Evolutionary conservation across 30 jellyfish, hydroid and myxozoan genomes (phyloP).

Genomic region (Chrysaora quinquecirrha): DNA sequence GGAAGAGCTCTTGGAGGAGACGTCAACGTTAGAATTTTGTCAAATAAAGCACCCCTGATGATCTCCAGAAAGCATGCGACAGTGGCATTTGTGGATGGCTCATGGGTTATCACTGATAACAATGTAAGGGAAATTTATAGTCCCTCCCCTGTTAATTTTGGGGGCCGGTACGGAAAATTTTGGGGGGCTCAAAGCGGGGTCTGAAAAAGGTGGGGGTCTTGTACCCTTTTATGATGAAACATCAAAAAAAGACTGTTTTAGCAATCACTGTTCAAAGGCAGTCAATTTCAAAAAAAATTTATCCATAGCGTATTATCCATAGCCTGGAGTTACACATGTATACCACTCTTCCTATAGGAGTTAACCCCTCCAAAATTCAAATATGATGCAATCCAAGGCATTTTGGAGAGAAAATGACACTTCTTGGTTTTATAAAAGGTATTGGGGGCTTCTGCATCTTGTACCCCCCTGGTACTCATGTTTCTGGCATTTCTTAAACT

Average conservation of each 20-base stretch:
- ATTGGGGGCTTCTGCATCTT: too few species aligned
- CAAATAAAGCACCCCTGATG: conserved; percentile 89
- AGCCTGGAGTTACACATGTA: too few species aligned
- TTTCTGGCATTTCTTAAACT: too few species aligned
- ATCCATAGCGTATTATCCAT: too few species aligned
- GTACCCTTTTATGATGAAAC: not conserved
- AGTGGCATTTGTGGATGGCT: conserved; percentile 72
- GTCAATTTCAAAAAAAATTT: too few species aligned
- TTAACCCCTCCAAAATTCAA: too few species aligned
- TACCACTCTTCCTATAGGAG: too few species aligned
- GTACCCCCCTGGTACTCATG: too few species aligned
- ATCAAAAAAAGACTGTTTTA: not conserved
- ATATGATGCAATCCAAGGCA: too few species aligned
- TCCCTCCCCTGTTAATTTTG: not conserved
- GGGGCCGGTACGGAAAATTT: not conserved
- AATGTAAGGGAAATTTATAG: conserved; percentile 34
- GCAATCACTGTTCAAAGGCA: not conserved
- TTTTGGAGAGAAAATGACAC: too few species aligned
- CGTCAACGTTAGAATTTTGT: conserved; percentile 73
- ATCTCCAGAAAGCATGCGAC: conserved; percentile 98
- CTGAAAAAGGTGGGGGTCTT: not conserved
- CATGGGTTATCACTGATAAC: conserved; percentile 75
- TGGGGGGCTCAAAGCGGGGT: not conserved
- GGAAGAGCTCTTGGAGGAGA: conserved; percentile 85
- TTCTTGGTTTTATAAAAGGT: too few species aligned